Conservation (phyloP, 2,888 invertebrate species). For the Drosophila robusta region DNA sequence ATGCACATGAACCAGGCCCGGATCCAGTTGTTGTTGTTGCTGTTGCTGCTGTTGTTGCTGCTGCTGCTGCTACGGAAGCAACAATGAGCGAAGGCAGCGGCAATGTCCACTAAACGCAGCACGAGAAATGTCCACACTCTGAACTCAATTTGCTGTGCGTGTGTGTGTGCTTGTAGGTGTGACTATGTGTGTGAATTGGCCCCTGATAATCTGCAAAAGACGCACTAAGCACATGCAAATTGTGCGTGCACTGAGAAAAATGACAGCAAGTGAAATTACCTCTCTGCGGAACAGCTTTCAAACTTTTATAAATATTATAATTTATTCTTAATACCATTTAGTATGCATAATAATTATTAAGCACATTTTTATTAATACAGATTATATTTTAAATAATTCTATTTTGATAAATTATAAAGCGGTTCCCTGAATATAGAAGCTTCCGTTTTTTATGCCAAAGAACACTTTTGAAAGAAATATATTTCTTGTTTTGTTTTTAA, state of each 20-base stretch:
- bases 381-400: no score
- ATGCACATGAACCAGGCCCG: slow-evolving; percentile 46
- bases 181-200: slow-evolving; percentile 34
- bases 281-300: no score
- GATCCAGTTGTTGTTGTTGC: slow-evolving; percentile 28
- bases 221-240: slow-evolving; percentile 62
- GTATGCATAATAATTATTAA: no score
- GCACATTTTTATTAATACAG: no score
- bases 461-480: no score
- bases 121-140: slow-evolving; percentile 68
- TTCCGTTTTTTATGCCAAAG: no score
- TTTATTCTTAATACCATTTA: no score
- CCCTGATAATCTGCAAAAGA: slow-evolving; percentile 46
- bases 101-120: slow-evolving; percentile 59
- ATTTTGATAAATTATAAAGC: no score
- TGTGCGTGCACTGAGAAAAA: slow-evolving; percentile 52
- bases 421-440: no score
- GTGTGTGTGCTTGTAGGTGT: slow-evolving; percentile 22
- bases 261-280: neutral
- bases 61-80: slow-evolving; percentile 70
- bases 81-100: slow-evolving; percentile 50
- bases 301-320: no score
- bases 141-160: slow-evolving; percentile 59
- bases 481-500: no score
- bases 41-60: slow-evolving; percentile 25